phyloP scores from a whole-genome alignment of 2,113 vertebrate species.

The Alectura lathami region DNA sequence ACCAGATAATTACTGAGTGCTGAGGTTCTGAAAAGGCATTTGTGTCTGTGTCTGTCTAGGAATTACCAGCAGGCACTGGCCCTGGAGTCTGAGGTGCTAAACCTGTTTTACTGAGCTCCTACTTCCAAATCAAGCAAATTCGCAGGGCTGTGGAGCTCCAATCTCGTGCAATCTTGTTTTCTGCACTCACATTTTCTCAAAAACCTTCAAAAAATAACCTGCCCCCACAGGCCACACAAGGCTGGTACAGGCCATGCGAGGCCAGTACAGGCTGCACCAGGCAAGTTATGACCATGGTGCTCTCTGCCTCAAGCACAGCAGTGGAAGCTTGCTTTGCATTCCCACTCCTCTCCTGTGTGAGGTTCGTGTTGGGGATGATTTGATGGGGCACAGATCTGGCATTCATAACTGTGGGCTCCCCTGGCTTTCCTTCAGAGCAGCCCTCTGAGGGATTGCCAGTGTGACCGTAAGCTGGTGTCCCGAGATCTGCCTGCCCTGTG shows the following conservation, averaged over 20 bases:
- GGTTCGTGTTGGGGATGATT: background rate
- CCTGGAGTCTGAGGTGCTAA: background rate
- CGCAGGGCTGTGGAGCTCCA: background rate
- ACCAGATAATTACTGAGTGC: background rate
- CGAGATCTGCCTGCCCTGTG: background rate
- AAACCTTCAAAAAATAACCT: background rate
- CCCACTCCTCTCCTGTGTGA: fast-evolving
- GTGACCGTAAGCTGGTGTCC: fast-evolving
- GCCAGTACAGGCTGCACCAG: fast-evolving
- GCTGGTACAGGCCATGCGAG: background rate
- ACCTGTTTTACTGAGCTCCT: background rate
- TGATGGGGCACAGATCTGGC: background rate
- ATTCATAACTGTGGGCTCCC: fast-evolving
- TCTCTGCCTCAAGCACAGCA: fast-evolving
- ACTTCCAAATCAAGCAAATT: background rate
- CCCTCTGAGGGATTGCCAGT: background rate
- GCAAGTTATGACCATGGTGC: fast-evolving
- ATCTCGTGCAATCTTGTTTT: background rate
- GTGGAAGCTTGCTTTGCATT: background rate
- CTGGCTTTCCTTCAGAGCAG: background rate
- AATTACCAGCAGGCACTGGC: background rate
- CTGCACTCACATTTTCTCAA: fast-evolving
- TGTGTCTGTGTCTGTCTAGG: background rate
- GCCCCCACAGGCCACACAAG: background rate
- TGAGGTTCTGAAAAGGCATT: background rate